These are phyloP conservation scores for Oryctes rhinoceros DNA, from an alignment of 1,140 invertebrate species.

Conservation along the genomic window DNA sequence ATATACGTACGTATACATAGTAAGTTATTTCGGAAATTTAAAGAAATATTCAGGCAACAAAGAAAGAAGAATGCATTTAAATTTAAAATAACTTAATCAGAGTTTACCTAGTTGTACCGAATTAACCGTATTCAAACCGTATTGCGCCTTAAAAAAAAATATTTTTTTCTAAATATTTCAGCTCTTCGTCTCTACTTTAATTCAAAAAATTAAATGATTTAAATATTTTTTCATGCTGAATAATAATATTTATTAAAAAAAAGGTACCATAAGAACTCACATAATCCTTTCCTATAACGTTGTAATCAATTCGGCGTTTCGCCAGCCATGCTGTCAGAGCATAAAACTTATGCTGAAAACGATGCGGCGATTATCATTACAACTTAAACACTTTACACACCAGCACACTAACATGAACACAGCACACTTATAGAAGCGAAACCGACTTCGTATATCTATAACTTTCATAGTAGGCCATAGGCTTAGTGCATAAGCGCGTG, in stretches of 20 bases:
- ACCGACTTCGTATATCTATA: constrained; percentile 6
- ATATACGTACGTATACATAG: no score
- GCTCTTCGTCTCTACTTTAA: no score
- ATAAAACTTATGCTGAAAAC: not conserved
- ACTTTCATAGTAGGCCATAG: constrained; percentile 28
- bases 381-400: constrained; percentile 13
- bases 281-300: not conserved
- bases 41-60: no score
- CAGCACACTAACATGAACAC: constrained; percentile 14
- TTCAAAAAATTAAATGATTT: no score
- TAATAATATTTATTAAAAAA: not conserved
- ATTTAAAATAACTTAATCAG: no score
- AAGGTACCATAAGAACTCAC: not conserved
- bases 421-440: constrained; percentile 1
- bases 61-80: no score
- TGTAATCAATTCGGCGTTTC: not conserved
- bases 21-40: no score
- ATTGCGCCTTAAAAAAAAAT: no score
- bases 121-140: no score
- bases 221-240: not conserved
- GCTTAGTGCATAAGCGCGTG: constrained; percentile 24
- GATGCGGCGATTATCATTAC: not conserved
- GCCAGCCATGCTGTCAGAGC: not conserved
- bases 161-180: no score
- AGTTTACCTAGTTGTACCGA: no score